Evolutionary conservation across 2,113 vertebrate species (phyloP), one percentile per base, ranked within the genome.

Genomic region (Pangasianodon hypophthalmus): DNA sequence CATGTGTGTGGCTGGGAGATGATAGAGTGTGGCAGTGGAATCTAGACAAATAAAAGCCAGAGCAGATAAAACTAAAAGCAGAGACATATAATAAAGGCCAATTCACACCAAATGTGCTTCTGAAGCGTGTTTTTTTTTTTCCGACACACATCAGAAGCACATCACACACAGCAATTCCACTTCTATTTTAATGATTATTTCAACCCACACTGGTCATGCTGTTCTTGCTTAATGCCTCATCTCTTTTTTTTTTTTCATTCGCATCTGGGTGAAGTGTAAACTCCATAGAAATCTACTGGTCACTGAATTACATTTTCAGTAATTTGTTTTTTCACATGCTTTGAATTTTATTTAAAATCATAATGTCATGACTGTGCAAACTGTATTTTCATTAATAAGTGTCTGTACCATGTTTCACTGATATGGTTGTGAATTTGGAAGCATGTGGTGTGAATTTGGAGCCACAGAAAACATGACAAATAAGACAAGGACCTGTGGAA

Each of bases 21-120:
- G 46, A 79, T 41, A 75, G 71, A 73, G 71, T 75, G 21, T 75
- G 73, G 41, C 73, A 75, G 73, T 75, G 73, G 73, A 73, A 73
- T 73, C 69, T 73, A 73, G 32, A 73, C 16, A 73, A 73, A 46
- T 75, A 75, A 46, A 75, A 75, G 73, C 41, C 73, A 46, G 41
- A 75, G 19, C 44, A 77, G 10, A 48, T 48, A 77, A 77, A 77
- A 46, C 21, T 77, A 77, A 46, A 77, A 48, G 73, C 46, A 52
- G 73, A 77, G 46, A 80, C 77, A 10, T 46, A 77, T 46, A 46
- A 79, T 80, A 16, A 18, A 52, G 48, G 48, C 26, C 46, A 80
- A 79, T 48, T 79, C 44, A 48, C 44, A 79, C 24, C 44, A 46
- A 48, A 18, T 80, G 77, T 80, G 26, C 18, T 79, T 79, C 24